Conservation (phyloP, 2,888 invertebrate species). For the Calameuta filiformis region DNA sequence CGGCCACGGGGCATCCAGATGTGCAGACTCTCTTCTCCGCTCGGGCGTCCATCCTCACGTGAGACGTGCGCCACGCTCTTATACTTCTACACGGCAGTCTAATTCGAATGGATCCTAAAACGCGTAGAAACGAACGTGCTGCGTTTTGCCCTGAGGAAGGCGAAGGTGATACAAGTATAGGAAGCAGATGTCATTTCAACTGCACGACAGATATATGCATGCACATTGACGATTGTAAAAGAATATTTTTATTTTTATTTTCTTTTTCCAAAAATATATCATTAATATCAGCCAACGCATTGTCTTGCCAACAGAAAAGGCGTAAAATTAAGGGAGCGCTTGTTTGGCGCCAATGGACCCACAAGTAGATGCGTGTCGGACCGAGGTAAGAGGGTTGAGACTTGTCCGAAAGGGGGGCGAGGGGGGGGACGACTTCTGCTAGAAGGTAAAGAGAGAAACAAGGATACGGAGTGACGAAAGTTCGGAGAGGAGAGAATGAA, state of each 20-base stretch:
- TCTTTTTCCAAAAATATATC: neutral
- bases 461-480: neutral
- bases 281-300: neutral
- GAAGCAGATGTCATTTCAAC: neutral
- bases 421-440: neutral
- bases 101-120: neutral
- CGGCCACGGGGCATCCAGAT: conserved; percentile 34
- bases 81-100: neutral
- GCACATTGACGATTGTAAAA: neutral
- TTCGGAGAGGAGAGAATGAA: neutral
- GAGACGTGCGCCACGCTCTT: neutral
- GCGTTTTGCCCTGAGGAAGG: neutral
- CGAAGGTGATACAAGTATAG: too few species aligned
- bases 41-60: neutral
- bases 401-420: neutral
- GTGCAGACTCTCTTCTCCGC: conserved; percentile 23
- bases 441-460: neutral
- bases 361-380: conserved; percentile 25
- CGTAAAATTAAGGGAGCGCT: conserved; percentile 42
- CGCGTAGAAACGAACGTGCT: neutral
- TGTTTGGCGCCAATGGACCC: conserved; percentile 50
- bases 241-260: neutral
- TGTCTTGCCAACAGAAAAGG: neutral
- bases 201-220: neutral
- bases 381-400: conserved; percentile 20